Base-by-base conservation (phyloP, 2,797 vertebrate genomes). In the Ctenochaetus hawaiiensis region DNA sequence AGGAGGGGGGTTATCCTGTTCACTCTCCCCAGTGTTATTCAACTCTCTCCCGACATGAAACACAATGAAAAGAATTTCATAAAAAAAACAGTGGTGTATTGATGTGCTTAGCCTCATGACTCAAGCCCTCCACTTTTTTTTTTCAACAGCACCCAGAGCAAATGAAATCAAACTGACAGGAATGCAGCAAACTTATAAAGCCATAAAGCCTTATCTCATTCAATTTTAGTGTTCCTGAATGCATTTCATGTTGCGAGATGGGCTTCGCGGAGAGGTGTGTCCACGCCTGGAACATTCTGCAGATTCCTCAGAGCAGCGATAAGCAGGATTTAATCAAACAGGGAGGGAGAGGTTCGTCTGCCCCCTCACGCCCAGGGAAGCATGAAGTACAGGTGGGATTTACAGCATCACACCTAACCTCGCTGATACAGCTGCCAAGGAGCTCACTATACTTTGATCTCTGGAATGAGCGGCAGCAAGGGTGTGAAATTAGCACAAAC, bases 231-330 rank as follows among this genome's bases (percentile, higher is more conserved):
- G 30, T 30, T 62, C 11, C 18, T 22, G 12, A 23, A 39, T 14
- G 47, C 8, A 8, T 56, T 34, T 22, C 8, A 6, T 63, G 72
- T 85, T 90, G 73, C 77, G 54, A 80, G 77, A 82, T 49, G 17
- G 9, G 30, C 30, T 45, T 82, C 11, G 48, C 66, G 72, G 45
- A 62, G 60, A 75, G 86, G 87, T 69, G 88, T 83, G 89, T 63
- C 63, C 57, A 20, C 8, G 18, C 39, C 48, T 12, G 23, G 56
- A 75, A 73, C 80, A 92, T 91, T 90, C 80, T 66, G 63, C 78
- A 86, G 54, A 91, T 93, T 91, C 89, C 90, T 82, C 87, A 61
- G 54, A 11, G 26, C 18, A 26, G 54, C 4, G 83, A 92, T 91
- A 92, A 90, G 44, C 30, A 30, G 41, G 45, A 43, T 18, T 72